Evolutionary conservation across 2,888 invertebrate species (phyloP).

Genomic region (Metallyticus violacea): DNA sequence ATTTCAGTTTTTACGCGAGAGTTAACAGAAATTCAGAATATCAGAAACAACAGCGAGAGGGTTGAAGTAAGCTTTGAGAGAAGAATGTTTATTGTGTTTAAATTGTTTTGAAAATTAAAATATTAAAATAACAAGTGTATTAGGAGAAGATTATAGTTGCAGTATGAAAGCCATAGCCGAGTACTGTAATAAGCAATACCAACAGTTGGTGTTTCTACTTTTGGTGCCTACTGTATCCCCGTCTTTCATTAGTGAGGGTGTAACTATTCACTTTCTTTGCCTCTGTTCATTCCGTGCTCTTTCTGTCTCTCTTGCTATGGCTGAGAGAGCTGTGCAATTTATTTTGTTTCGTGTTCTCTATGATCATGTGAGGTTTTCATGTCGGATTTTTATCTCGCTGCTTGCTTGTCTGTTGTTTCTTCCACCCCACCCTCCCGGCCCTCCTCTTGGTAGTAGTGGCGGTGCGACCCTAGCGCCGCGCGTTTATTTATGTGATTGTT

Average conservation of each 20-base stretch:
- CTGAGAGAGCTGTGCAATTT: not conserved
- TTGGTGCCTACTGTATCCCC: not conserved
- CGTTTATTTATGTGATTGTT: constrained; percentile 25
- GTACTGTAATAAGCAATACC: too few species aligned
- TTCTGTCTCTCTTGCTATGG: not conserved
- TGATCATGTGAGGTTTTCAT: constrained; percentile 22
- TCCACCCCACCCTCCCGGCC: not conserved
- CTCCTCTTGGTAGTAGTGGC: not conserved
- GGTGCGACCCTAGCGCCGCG: not conserved
- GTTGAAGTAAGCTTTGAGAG: too few species aligned
- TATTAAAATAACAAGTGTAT: too few species aligned
- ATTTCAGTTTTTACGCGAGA: too few species aligned
- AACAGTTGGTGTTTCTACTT: not conserved
- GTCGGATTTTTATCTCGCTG: constrained; percentile 25
- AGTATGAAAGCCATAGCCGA: too few species aligned
- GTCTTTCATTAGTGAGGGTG: not conserved
- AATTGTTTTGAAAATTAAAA: too few species aligned
- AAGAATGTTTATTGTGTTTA: too few species aligned
- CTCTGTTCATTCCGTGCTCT: not conserved
- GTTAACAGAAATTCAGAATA: too few species aligned
- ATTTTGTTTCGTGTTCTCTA: constrained; percentile 22
- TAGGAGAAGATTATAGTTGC: too few species aligned
- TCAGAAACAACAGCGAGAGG: too few species aligned
- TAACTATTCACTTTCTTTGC: not conserved
- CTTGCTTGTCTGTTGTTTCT: constrained; percentile 6